Evolutionary conservation across 2,113 vertebrate species (phyloP).

Genomic region (Chloroceryle aenea): DNA sequence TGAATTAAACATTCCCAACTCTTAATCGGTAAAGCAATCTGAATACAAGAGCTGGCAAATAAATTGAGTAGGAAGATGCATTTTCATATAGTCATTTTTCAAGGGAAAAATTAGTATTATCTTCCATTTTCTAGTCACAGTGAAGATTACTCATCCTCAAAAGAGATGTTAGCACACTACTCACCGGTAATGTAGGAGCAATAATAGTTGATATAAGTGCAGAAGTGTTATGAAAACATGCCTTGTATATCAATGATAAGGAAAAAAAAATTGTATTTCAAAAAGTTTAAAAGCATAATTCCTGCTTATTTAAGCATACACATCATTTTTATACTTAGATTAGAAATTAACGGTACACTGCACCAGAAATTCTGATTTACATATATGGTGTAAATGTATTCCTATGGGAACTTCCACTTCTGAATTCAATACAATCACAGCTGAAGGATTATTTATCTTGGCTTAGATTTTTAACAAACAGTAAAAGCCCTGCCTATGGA

Average conservation of each 20-base stretch:
- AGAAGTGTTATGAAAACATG: background rate
- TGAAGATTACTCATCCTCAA: background rate
- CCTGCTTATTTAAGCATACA: background rate
- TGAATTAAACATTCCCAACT: background rate
- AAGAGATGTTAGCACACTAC: background rate
- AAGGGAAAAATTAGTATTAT: background rate
- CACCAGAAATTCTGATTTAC: background rate
- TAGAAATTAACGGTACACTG: background rate
- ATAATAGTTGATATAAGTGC: background rate
- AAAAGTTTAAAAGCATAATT: background rate
- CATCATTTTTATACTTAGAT: background rate
- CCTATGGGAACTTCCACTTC: background rate
- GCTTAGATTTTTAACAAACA: background rate
- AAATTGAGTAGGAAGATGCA: background rate
- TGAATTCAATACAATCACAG: background rate
- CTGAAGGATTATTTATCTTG: background rate
- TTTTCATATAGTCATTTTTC: conserved; percentile 13
- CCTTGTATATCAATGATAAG: background rate
- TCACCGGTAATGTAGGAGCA: background rate
- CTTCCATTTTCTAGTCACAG: conserved; percentile 9
- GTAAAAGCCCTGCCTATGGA: background rate
- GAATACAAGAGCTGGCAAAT: background rate
- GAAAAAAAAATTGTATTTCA: background rate
- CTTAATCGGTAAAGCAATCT: background rate
- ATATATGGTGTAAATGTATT: background rate